Conservation (phyloP, 2,797 vertebrate genomes). For the Muraenolepis orangiensis region DNA sequence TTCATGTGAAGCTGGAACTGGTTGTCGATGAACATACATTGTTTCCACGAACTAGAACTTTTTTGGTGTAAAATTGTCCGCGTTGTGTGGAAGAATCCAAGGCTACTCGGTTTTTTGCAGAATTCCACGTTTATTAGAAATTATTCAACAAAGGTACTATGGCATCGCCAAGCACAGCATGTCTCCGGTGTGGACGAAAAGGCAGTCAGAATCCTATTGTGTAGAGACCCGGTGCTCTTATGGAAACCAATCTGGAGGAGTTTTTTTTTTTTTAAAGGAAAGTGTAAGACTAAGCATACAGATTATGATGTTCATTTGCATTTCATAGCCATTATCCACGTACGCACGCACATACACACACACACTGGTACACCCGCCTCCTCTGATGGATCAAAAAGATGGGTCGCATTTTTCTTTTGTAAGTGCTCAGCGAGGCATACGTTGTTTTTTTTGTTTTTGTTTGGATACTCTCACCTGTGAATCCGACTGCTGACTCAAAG, state of each 20-base stretch:
- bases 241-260: not conserved
- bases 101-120: constrained; percentile 32
- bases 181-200: constrained; percentile 39
- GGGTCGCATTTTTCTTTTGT: constrained; percentile 40
- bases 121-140: constrained; percentile 63
- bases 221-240: constrained; percentile 11
- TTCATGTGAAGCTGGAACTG: not conserved
- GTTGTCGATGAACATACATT: not conserved
- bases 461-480: constrained; percentile 52
- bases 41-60: not conserved
- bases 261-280: not conserved
- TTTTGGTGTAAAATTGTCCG: not conserved
- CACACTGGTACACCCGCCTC: constrained; percentile 37
- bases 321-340: constrained; percentile 23
- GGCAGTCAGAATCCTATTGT: constrained; percentile 28
- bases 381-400: constrained; percentile 39
- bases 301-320: not conserved
- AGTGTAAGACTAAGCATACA: constrained; percentile 24
- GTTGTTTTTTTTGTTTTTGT: too few species aligned
- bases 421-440: constrained; percentile 52
- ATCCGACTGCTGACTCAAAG: constrained; percentile 48
- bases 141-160: constrained; percentile 38
- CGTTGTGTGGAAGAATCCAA: constrained; percentile 9
- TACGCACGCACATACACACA: constrained; percentile 3
- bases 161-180: constrained; percentile 44